These are phyloP conservation scores for Todiramphus saurophagus DNA, from an alignment of 2,113 vertebrate genomes.

Conservation along the genomic window DNA sequence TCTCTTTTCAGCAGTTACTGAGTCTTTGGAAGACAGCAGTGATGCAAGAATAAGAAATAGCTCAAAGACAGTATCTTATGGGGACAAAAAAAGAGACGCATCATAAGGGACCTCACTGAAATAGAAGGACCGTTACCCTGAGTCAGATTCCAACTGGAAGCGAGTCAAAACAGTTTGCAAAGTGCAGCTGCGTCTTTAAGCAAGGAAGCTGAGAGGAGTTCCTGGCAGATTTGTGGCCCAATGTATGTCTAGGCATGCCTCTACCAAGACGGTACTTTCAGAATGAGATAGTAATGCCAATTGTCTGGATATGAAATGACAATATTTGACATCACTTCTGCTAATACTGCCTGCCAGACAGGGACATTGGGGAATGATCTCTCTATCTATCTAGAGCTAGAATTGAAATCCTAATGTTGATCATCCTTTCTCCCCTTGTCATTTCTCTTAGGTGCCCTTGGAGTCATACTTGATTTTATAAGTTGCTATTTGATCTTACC, in stretches of 20 bases:
- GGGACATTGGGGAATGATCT: conserved; percentile 28
- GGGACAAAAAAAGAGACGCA: not conserved
- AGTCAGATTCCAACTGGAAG: not conserved
- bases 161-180: conserved; percentile 4
- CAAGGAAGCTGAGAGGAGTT: not conserved
- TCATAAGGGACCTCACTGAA: not conserved
- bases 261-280: not conserved
- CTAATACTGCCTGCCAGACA: conserved; percentile 51
- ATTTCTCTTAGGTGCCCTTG: not conserved
- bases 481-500: not conserved
- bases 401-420: conserved; percentile 43
- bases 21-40: conserved; percentile 44
- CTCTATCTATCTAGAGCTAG: conserved; percentile 14
- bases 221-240: not conserved
- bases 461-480: not conserved
- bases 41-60: conserved; percentile 41
- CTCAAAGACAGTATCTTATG: not conserved
- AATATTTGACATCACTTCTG: conserved; percentile 62
- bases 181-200: not conserved
- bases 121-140: not conserved
- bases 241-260: conserved; percentile 15
- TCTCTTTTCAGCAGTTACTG: conserved; percentile 27
- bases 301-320: conserved; percentile 50
- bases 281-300: not conserved
- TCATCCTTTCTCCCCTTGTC: not conserved